A percentile compares a stretch with the other conserved stretches of the same genome.
Conservation (phyloP, 2,888 invertebrate species). For the Eilema depressum region DNA sequence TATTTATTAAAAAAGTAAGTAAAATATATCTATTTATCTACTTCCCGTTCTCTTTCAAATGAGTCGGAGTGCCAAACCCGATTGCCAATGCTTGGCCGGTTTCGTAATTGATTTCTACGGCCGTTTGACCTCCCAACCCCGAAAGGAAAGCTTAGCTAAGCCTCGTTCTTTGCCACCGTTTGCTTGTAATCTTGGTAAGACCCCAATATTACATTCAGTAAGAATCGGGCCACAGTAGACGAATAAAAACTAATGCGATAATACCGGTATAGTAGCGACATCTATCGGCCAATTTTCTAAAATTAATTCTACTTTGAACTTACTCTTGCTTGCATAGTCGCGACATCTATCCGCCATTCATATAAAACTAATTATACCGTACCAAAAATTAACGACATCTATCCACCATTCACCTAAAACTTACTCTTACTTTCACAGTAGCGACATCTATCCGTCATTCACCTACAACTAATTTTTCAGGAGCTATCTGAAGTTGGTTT, state of each 20-base stretch:
- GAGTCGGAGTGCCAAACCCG: no score
- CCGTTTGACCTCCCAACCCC: no score
- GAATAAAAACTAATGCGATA: background rate
- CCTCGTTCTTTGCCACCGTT: no score
- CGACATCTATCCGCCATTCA: slow-evolving; percentile 3
- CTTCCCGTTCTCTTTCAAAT: no score
- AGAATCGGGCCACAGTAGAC: background rate
- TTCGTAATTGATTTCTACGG: no score
- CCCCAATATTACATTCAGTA: no score
- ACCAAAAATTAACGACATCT: background rate
- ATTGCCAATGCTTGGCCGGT: background rate
- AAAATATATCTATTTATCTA: no score
- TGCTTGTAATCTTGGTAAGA: no score
- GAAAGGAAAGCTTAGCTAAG: no score
- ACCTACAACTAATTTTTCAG: slow-evolving; percentile 55
- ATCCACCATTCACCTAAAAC: background rate
- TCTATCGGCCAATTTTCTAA: no score
- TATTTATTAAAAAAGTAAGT: slow-evolving; percentile 70
- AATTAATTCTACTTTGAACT: no score
- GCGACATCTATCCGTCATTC: slow-evolving; percentile 2
- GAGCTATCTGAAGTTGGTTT: slow-evolving; percentile 83
- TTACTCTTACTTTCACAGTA: background rate
- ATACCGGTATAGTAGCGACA: no score
- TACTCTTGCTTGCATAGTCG: background rate
- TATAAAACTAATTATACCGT: background rate